phyloP scores from a whole-genome alignment of 2,888 invertebrate species.

The Linhomoeus sp. region DNA sequence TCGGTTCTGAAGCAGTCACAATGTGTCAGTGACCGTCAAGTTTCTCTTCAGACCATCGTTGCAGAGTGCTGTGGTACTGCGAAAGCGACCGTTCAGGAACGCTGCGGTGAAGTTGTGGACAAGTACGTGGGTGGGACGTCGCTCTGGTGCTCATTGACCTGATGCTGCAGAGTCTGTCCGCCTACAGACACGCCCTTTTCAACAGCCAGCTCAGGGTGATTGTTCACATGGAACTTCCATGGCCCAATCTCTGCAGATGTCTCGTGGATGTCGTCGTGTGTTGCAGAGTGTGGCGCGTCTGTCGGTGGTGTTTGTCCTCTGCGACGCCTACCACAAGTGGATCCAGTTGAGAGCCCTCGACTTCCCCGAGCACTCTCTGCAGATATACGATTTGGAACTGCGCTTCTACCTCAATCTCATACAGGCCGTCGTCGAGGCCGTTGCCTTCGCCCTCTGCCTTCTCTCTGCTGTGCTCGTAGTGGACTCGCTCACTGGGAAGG shows the following conservation, averaged over 20 bases:
- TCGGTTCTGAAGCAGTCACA: slow-evolving; percentile 19
- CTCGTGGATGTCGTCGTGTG: too few species aligned
- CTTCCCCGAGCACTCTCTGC: slow-evolving; percentile 13
- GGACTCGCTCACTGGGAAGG: too few species aligned
- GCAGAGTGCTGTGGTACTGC: too few species aligned
- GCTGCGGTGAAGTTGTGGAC: slow-evolving; percentile 55
- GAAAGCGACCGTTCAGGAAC: too few species aligned
- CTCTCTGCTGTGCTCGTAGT: too few species aligned
- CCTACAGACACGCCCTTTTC: slow-evolving; percentile 62
- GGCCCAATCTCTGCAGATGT: too few species aligned
- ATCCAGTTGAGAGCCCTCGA: slow-evolving; percentile 28
- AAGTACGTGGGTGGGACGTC: slow-evolving; percentile 81
- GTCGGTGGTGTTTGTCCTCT: slow-evolving; percentile 49
- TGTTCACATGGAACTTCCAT: too few species aligned
- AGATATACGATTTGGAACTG: slow-evolving; percentile 29
- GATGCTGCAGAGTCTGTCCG: slow-evolving; percentile 54
- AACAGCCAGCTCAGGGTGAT: too few species aligned
- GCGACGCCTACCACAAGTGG: slow-evolving; percentile 50
- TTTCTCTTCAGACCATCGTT: too few species aligned
- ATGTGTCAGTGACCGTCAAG: slow-evolving; percentile 22
- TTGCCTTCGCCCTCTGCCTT: too few species aligned
- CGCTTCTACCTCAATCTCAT: too few species aligned
- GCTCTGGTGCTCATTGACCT: slow-evolving; percentile 66
- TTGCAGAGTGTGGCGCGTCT: slow-evolving; percentile 29
- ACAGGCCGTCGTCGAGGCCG: too few species aligned